Evolutionary conservation across 37 sponge, comb jelly and placozoan species (phyloP).

Genomic region (Mnemiopsis leidyi): DNA sequence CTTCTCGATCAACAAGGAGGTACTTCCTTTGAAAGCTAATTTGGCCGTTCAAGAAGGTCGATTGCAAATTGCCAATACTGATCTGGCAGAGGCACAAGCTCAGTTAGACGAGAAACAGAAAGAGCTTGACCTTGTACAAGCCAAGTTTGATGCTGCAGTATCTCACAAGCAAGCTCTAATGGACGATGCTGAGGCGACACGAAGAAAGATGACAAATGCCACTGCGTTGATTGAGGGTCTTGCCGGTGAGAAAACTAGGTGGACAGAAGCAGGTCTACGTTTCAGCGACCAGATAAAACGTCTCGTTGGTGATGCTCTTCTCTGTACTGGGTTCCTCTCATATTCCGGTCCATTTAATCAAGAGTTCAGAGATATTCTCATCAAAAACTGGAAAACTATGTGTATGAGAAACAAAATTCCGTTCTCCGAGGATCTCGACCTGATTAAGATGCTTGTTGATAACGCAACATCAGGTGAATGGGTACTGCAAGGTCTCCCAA

Average conservation of each 20-base stretch:
- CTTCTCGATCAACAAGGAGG: conserved; percentile 95
- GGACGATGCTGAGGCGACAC: conserved; percentile 97
- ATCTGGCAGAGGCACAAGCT: conserved; percentile 87
- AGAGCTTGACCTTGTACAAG: conserved; percentile 90
- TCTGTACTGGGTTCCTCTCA: conserved; percentile 95
- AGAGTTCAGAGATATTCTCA: conserved; percentile 84
- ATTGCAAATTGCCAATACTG: conserved; percentile 73
- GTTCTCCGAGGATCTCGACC: conserved; percentile 76
- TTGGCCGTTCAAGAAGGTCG: conserved; percentile 82
- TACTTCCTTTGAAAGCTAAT: conserved; percentile 97
- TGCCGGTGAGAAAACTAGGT: conserved; percentile 93
- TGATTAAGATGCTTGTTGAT: conserved; percentile 87
- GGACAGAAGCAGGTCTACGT: conserved; percentile 94
- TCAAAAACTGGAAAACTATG: conserved; percentile 91
- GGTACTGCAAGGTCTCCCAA: conserved; percentile 97
- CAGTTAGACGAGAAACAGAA: conserved; percentile 88
- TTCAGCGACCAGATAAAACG: conserved; percentile 87
- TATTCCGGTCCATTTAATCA: conserved; percentile 99
- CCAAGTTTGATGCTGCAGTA: conserved; percentile 95
- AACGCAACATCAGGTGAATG: conserved; percentile 88
- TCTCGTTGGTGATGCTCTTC: conserved; percentile 94
- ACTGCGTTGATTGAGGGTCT: conserved; percentile 95
- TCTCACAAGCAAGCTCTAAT: conserved; percentile 85
- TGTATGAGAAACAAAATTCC: conserved; percentile 78
- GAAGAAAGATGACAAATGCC: conserved; percentile 94